Conservation (phyloP, 2,888 invertebrate species). For the Lordiphosa fenestrarum region DNA sequence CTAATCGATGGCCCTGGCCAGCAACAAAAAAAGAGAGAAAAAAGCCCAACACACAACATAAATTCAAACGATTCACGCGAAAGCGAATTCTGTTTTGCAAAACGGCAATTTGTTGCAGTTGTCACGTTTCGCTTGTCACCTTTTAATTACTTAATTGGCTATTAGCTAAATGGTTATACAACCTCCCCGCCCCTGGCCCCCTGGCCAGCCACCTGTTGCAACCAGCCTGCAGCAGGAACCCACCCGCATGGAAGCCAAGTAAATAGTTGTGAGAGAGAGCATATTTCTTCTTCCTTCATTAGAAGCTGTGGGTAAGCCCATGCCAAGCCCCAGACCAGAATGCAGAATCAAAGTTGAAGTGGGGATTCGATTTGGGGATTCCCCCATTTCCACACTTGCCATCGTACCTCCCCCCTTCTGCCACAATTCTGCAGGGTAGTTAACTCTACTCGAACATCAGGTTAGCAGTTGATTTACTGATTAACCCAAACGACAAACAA, state of each 20-base stretch:
- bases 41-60: slow-evolving; percentile 15
- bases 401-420: too few relatives aligned
- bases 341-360: slow-evolving; percentile 1
- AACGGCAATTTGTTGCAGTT: slow-evolving; percentile 26
- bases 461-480: slow-evolving; percentile 27
- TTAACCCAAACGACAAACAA: slow-evolving; percentile 18
- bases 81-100: slow-evolving; percentile 18
- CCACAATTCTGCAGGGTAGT: too few relatives aligned
- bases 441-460: not conserved
- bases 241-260: slow-evolving; percentile 6
- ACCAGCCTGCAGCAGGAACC: slow-evolving; percentile 2
- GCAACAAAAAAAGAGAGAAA: too few relatives aligned
- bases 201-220: not conserved
- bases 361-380: not conserved
- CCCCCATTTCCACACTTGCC: too few relatives aligned
- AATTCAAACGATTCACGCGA: slow-evolving; percentile 32
- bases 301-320: not conserved
- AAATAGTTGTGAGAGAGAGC: too few relatives aligned
- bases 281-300: too few relatives aligned
- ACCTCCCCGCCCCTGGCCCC: not conserved
- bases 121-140: slow-evolving; percentile 21
- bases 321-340: too few relatives aligned
- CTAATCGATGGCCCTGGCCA: slow-evolving; percentile 52
- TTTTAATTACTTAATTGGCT: slow-evolving; percentile 68
- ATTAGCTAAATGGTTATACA: slow-evolving; percentile 53